Conservation (phyloP, 2,113 vertebrate species). For the Elephas maximus region DNA sequence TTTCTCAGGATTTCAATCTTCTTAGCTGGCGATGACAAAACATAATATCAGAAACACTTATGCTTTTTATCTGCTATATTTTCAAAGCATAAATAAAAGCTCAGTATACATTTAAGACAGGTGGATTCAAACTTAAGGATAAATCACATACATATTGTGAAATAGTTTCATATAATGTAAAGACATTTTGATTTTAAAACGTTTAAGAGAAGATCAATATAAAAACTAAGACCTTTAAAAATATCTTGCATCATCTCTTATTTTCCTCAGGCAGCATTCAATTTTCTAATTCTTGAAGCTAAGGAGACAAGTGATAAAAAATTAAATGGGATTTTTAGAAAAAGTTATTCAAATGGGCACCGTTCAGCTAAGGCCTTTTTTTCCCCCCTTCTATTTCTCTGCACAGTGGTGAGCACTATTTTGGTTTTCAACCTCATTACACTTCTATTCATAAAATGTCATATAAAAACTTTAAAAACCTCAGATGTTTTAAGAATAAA, state of each 20-base stretch:
- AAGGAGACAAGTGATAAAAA: conserved; percentile 87
- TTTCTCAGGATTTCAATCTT: conserved; percentile 99
- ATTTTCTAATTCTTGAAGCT: conserved; percentile 86
- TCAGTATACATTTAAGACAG: conserved; percentile 97
- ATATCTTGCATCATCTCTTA: conserved; percentile 83
- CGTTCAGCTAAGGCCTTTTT: conserved; percentile 72
- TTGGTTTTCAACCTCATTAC: conserved; percentile 84
- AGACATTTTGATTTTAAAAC: conserved; percentile 83
- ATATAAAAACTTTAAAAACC: conserved; percentile 79
- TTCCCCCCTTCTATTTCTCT: conserved; percentile 37
- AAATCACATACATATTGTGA: conserved; percentile 85
- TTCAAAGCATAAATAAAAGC: conserved; percentile 99
- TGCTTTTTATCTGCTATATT: conserved; percentile 99
- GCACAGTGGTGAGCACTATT: conserved; percentile 77
- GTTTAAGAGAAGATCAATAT: conserved; percentile 78
- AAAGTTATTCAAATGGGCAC: conserved; percentile 76
- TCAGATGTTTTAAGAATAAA: conserved; percentile 86
- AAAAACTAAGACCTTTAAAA: conserved; percentile 78
- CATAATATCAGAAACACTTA: conserved; percentile 99
- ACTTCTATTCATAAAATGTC: conserved; percentile 76
- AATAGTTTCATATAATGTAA: conserved; percentile 84
- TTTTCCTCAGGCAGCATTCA: conserved; percentile 81
- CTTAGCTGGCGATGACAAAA: conserved; percentile 99
- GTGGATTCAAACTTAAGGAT: conserved; percentile 85
- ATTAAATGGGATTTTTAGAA: conserved; percentile 86